Evolutionary conservation across 2,113 vertebrate species (phyloP).

Genomic region (Butorides virescens): DNA sequence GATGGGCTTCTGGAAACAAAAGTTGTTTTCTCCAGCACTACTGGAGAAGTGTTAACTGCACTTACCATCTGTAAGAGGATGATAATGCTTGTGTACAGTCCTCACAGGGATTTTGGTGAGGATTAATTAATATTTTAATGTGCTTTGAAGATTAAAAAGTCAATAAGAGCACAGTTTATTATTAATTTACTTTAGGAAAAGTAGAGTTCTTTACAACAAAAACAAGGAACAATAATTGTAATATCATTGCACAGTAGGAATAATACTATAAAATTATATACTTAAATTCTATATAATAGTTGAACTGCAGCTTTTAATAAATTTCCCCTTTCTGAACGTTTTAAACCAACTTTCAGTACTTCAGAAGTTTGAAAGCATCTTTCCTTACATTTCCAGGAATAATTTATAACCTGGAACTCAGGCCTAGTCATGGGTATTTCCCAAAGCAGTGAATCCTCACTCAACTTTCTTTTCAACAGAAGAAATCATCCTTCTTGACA

Average conservation of each 20-base stretch:
- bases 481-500: background rate
- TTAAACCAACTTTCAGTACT: background rate
- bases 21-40: background rate
- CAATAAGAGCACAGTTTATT: background rate
- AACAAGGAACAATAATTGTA: background rate
- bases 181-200: background rate
- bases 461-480: background rate
- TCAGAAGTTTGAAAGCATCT: background rate
- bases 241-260: background rate
- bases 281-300: background rate
- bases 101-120: background rate
- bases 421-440: background rate
- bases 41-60: background rate
- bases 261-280: background rate
- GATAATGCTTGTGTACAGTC: background rate
- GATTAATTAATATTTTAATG: slow-evolving; percentile 16
- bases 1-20: background rate
- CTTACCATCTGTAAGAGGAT: slow-evolving; percentile 27
- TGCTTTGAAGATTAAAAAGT: background rate
- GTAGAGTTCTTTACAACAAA: background rate
- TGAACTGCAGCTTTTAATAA: background rate
- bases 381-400: background rate
- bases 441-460: background rate
- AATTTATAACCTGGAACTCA: background rate
- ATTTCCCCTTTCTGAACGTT: background rate